Evolutionary conservation across 2,797 vertebrate species (phyloP).

Genomic region (Sylvia borin): DNA sequence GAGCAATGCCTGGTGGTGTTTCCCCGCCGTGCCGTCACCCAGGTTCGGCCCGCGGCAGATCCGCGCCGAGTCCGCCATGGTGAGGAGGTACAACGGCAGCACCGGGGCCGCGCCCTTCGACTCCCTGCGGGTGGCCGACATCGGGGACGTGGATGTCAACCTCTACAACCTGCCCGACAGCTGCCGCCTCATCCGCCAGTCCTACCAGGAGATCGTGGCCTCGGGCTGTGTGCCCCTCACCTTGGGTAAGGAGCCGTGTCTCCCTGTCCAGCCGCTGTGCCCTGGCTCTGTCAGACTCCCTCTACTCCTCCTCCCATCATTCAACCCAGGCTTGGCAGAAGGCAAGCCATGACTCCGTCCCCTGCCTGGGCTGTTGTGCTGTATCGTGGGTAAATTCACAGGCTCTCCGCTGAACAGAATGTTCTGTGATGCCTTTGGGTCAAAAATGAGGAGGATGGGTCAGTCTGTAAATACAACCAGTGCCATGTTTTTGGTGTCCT

Average conservation of each 20-base stretch:
- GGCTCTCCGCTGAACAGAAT: too few relatives aligned
- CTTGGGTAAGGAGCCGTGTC: constrained; percentile 77
- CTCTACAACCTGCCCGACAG: constrained; percentile 88
- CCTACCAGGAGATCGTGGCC: constrained; percentile 78
- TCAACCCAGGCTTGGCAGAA: rapidly evolving
- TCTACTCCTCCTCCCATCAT: rapidly evolving
- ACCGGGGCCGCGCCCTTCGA: constrained; percentile 85
- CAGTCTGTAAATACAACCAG: neutral
- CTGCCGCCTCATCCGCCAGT: constrained; percentile 84
- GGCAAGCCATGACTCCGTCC: rapidly evolving
- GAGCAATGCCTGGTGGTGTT: neutral
- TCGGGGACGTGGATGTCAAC: constrained; percentile 89
- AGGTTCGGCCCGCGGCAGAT: constrained; percentile 93
- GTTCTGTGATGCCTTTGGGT: neutral
- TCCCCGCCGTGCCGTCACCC: rapidly evolving
- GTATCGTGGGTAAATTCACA: neutral
- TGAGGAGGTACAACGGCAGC: constrained; percentile 80
- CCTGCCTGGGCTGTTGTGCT: rapidly evolving
- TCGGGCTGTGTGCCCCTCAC: constrained; percentile 87
- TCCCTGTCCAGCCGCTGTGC: rapidly evolving
- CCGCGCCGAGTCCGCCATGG: constrained; percentile 84
- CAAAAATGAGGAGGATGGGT: neutral
- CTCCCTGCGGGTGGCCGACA: constrained; percentile 88
- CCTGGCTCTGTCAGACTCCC: neutral
- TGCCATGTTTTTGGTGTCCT: rapidly evolving